phyloP scores from a whole-genome alignment of 2,888 invertebrate species.

The Liopterus haemorrhoidalis region DNA sequence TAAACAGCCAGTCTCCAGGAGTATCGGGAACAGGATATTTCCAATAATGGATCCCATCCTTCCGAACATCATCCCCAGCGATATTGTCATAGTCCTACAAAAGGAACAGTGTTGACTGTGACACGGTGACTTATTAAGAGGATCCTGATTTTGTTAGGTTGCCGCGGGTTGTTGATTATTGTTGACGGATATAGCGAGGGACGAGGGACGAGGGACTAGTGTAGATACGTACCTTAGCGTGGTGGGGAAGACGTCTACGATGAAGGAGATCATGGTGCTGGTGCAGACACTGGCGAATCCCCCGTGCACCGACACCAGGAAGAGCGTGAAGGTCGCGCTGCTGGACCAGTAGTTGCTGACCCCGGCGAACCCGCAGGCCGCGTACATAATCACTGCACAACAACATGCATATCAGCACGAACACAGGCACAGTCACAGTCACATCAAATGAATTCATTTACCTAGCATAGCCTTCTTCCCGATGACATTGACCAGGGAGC shows the following conservation, averaged over 20 bases:
- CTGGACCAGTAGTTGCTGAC: conserved; percentile 53
- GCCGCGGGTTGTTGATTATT: too few species aligned
- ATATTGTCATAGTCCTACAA: conserved; percentile 65
- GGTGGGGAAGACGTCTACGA: conserved; percentile 62
- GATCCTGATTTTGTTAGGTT: too few species aligned
- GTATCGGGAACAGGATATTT: conserved; percentile 63
- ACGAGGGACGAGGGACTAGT: too few species aligned
- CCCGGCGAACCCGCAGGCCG: conserved; percentile 46
- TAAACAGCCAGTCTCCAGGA: conserved; percentile 61
- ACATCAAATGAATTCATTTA: conserved; percentile 37
- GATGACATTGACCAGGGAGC: conserved; percentile 48
- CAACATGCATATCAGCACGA: too few species aligned
- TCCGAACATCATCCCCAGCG: conserved; percentile 65
- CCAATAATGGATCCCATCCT: conserved; percentile 65
- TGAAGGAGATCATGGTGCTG: conserved; percentile 57
- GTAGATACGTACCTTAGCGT: conserved; percentile 50
- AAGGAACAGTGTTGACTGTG: conserved; percentile 3
- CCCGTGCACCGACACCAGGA: conserved; percentile 52
- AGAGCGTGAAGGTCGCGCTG: conserved; percentile 50
- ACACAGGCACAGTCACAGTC: background rate
- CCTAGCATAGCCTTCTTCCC: conserved; percentile 53
- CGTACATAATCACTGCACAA: conserved; percentile 16
- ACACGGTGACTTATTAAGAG: too few species aligned
- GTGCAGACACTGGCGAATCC: conserved; percentile 51
- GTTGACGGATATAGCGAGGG: too few species aligned